Evolutionary conservation across 30 jellyfish, hydroid and myxozoan genomes (phyloP), one percentile per base, ranked within the genome.

Genomic region (Nemopilema nomurai): DNA sequence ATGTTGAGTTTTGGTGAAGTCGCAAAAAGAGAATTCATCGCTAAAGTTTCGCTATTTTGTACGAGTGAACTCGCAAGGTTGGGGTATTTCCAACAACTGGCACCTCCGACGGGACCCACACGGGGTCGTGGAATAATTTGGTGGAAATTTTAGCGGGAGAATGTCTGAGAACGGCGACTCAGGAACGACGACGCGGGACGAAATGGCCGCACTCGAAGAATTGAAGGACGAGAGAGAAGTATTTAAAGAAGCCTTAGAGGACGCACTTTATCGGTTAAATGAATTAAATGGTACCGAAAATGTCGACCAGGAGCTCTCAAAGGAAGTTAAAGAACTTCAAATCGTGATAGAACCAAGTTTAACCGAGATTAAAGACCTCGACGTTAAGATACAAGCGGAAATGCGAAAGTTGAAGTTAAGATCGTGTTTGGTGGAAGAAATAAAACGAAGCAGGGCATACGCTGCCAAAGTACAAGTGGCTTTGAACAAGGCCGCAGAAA

Each of bases 81-180:
- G n/a, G n/a, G 81, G 41, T 20, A 1, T 70, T 70, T 30, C 81
- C 65, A 70, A 1, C 21, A 26, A 27, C 30, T 77, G 87, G 87
- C 87, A 77, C 76, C 87, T 77, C 77, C 87, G 76, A 77, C 87
- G 77, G 76, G 87, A 77, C 87, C 87, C 77, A 57, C 50, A 3
- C 16, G 87, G 87, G 77, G 65, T 27, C 30, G 8, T 17, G 25
- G 77, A 29, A 57, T 4, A 4, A 18, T 33, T 31, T 22, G 18
- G 49, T 29, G 8, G 25, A 77, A 24, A 8, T 33, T 49, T 33
- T 41, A 49, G 72, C 28, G 51, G 69, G 85, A 75, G 8, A 51
- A 13, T 21, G 74, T 9, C 20, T 75, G 50, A 20, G 16, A 13
- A 20, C 74, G 74, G 49, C 83, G 26, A 73, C 19, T 32, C 49